A percentile compares a stretch with the other conserved stretches of the same genome.
phyloP scores from a whole-genome alignment of 2,797 vertebrate species.

The Tolypeutes matacus region DNA sequence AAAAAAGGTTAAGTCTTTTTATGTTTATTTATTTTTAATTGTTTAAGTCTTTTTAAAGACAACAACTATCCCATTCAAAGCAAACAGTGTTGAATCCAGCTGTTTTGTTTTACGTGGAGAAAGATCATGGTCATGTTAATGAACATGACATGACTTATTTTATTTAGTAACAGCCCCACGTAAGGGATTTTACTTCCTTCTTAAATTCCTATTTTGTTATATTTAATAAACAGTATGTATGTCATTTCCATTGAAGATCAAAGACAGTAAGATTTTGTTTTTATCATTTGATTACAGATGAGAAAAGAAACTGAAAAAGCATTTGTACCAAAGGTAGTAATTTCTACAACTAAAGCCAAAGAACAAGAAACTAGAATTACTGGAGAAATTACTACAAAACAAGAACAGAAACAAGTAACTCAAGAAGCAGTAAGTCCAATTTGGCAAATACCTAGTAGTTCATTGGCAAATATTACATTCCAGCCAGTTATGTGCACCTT shows the following conservation, averaged over 20 bases:
- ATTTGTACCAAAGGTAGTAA: conserved; percentile 86
- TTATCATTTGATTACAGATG: conserved; percentile 86
- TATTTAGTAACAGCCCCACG: conserved; percentile 34
- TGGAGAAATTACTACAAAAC: conserved; percentile 88
- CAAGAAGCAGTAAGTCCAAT: conserved; percentile 89
- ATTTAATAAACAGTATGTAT: conserved; percentile 16
- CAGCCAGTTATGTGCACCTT: neutral
- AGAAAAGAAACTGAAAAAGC: conserved; percentile 89
- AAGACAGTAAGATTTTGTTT: conserved; percentile 60
- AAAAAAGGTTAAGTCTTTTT: neutral
- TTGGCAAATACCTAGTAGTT: conserved; percentile 60
- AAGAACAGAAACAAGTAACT: conserved; percentile 89
- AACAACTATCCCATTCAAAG: conserved; percentile 21
- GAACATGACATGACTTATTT: conserved; percentile 19
- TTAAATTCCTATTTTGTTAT: conserved; percentile 32
- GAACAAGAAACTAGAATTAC: conserved; percentile 88
- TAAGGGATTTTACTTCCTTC: conserved; percentile 15
- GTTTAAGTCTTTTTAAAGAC: conserved; percentile 40
- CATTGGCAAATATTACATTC: conserved; percentile 50
- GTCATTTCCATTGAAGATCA: neutral
- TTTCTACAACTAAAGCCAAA: conserved; percentile 88
- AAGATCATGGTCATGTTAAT: neutral
- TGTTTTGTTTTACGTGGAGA: neutral
- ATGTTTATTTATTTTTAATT: no score
- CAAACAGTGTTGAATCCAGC: conserved; percentile 29